These are phyloP conservation scores for Enteromius argenteus DNA, from an alignment of 2,797 vertebrate species.

Conservation along the genomic window DNA sequence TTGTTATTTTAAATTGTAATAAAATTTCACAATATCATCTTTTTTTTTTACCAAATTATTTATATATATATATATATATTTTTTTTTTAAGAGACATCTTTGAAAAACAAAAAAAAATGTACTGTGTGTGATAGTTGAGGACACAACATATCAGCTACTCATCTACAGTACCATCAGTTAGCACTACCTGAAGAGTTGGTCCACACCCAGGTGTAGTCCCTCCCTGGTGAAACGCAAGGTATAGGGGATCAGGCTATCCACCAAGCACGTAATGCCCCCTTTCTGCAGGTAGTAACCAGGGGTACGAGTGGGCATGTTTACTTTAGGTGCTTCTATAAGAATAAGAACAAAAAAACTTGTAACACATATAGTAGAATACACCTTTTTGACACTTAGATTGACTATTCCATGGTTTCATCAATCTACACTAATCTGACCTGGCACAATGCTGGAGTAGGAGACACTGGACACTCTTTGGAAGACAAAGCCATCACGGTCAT, in stretches of 20 bases:
- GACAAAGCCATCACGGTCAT: slow-evolving; percentile 87
- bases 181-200: slow-evolving; percentile 89
- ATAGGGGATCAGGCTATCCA: slow-evolving; percentile 93
- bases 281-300: slow-evolving; percentile 93
- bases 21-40: background rate
- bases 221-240: slow-evolving; percentile 88
- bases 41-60: background rate
- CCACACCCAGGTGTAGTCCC: slow-evolving; percentile 84
- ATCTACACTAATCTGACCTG: slow-evolving; percentile 79
- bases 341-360: background rate
- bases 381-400: background rate
- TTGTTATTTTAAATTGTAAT: background rate
- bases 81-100: background rate
- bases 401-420: background rate
- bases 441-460: slow-evolving; percentile 91
- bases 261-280: slow-evolving; percentile 84
- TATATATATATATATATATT: no score
- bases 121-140: no score
- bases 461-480: slow-evolving; percentile 97
- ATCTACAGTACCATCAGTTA: background rate
- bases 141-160: background rate
- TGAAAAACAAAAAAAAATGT: background rate
- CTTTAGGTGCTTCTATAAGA: slow-evolving; percentile 86
- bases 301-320: slow-evolving; percentile 86
- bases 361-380: background rate